Evolutionary conservation across 1,140 invertebrate genomes (phyloP).

Genomic region (Drosophila subobscura): DNA sequence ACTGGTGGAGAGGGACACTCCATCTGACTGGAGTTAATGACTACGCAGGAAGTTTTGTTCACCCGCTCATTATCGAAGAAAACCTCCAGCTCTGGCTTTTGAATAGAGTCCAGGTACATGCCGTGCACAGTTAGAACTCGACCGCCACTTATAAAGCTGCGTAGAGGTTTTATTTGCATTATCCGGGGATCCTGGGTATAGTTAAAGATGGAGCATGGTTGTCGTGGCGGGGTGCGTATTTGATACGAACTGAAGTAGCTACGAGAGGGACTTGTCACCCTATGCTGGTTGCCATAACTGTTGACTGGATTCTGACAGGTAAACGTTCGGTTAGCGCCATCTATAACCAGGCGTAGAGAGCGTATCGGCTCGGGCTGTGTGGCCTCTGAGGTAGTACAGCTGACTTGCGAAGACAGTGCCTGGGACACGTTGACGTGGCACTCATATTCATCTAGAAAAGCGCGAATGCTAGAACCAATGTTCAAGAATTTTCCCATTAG

Average conservation of each 20-base stretch:
- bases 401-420: conserved; percentile 93
- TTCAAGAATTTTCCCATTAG: conserved; percentile 96
- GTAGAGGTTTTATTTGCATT: conserved; percentile 94
- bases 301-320: conserved; percentile 70
- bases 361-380: conserved; percentile 84
- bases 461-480: conserved; percentile 94
- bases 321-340: conserved; percentile 91
- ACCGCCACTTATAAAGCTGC: conserved; percentile 95
- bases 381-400: conserved; percentile 92
- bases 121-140: conserved; percentile 96
- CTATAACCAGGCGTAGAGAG: conserved; percentile 90
- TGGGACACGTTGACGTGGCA: conserved; percentile 95
- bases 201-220: conserved; percentile 87
- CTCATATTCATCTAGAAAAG: conserved; percentile 93
- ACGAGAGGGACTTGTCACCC: conserved; percentile 8
- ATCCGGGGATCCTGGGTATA: conserved; percentile 97
- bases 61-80: conserved; percentile 85
- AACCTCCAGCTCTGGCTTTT: conserved; percentile 93
- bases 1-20: conserved; percentile 96
- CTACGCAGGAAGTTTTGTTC: conserved; percentile 92
- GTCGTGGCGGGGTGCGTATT: conserved; percentile 16
- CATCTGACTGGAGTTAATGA: conserved; percentile 95
- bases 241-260: conserved; percentile 45
- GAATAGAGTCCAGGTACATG: conserved; percentile 95
- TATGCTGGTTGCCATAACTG: conserved; percentile 61